Conservation (phyloP, 92 coral and sea anemone genomes). For the Nematostella vectensis region DNA sequence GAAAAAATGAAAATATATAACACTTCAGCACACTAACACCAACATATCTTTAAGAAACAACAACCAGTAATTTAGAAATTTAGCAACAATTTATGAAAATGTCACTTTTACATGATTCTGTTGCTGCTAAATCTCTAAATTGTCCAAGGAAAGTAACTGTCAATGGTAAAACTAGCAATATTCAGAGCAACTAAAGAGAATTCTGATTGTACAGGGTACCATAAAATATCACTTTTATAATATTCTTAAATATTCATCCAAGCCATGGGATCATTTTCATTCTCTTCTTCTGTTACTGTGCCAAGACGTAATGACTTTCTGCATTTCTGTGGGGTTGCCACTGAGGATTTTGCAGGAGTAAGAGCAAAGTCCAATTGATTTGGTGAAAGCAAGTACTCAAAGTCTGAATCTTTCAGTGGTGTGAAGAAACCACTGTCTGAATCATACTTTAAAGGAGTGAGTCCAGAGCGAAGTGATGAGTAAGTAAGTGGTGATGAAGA, state of each 20-base stretch:
- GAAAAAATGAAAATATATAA: no score
- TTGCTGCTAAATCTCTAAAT: no score
- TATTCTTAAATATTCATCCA: constrained; percentile 13
- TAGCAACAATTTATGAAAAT: no score
- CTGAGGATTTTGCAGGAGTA: constrained; percentile 21
- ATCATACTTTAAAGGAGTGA: constrained; percentile 65
- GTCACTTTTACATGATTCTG: no score
- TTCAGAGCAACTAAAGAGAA: no score
- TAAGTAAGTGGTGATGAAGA: constrained; percentile 41
- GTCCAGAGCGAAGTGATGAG: constrained; percentile 29
- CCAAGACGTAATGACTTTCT: constrained; percentile 84
- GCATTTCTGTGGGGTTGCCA: constrained; percentile 63
- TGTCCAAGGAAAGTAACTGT: no score
- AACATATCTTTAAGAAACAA: no score
- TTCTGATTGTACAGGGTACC: no score
- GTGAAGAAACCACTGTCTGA: constrained; percentile 74
- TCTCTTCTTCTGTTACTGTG: constrained; percentile 25
- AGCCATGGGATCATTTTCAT: constrained; percentile 6
- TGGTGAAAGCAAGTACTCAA: constrained; percentile 79
- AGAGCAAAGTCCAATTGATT: constrained; percentile 18
- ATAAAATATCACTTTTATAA: no score
- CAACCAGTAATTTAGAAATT: no score
- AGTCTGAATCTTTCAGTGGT: constrained; percentile 60
- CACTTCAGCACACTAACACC: no score
- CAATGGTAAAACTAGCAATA: no score